These are phyloP conservation scores for Lasioglossum calceatum DNA, from an alignment of 2,888 invertebrate species.

Conservation along the genomic window DNA sequence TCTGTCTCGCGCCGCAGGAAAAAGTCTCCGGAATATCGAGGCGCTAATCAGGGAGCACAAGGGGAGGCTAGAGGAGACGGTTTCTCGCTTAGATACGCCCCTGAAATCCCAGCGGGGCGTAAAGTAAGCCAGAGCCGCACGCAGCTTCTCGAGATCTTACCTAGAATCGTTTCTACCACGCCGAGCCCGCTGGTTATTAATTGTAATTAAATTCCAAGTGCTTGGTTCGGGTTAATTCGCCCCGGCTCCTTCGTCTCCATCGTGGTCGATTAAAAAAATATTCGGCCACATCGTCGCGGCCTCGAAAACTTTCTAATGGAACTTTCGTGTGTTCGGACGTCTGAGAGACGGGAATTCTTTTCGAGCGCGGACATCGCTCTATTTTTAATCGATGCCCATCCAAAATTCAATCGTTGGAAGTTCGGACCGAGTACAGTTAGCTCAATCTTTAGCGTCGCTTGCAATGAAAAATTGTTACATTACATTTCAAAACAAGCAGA, in stretches of 20 bases:
- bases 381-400: neutral
- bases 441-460: neutral
- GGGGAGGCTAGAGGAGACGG: conserved; percentile 32
- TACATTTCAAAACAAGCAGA: neutral
- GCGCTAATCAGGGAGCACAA: conserved; percentile 59
- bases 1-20: conserved; percentile 15
- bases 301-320: neutral
- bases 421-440: neutral
- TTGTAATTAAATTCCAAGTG: conserved; percentile 80
- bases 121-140: conserved; percentile 75
- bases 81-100: conserved; percentile 60
- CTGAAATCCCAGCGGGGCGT: conserved; percentile 73
- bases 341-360: neutral
- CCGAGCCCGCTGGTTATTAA: conserved; percentile 76
- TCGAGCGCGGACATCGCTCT: neutral
- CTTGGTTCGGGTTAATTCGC: conserved; percentile 74
- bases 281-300: neutral
- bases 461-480: no score
- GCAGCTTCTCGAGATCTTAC: conserved; percentile 77
- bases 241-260: conserved; percentile 33
- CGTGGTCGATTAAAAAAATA: conserved; percentile 22
- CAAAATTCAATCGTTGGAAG: neutral
- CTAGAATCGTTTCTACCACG: conserved; percentile 73
- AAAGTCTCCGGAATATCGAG: conserved; percentile 53
- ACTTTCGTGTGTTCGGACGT: neutral